phyloP scores from a whole-genome alignment of 2,888 invertebrate species.

The Seladonia tumulorum region DNA sequence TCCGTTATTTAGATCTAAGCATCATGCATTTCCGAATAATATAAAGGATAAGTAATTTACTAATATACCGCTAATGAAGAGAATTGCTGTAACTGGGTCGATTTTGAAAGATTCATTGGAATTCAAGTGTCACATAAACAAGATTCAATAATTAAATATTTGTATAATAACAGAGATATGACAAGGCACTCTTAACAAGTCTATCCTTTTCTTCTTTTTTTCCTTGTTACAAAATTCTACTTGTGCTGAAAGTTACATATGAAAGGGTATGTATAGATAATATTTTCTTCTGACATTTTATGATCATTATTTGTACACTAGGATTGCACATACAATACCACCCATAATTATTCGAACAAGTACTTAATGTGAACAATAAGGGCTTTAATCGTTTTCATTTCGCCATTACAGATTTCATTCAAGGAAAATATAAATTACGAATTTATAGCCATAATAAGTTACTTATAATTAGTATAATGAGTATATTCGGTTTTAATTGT shows the following conservation, averaged over 20 bases:
- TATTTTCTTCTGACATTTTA: constrained; percentile 19
- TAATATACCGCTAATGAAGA: constrained; percentile 40
- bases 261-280: constrained; percentile 29
- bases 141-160: constrained; percentile 48
- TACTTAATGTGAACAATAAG: not conserved
- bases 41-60: constrained; percentile 48
- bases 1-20: constrained; percentile 63
- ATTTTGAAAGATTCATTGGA: constrained; percentile 33
- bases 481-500: not conserved
- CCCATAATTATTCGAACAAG: constrained; percentile 17
- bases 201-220: constrained; percentile 38
- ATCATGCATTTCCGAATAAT: constrained; percentile 63
- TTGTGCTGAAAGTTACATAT: constrained; percentile 23
- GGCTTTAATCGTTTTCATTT: not conserved
- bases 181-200: constrained; percentile 71
- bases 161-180: constrained; percentile 55
- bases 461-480: not conserved
- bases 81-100: constrained; percentile 31
- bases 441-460: not conserved
- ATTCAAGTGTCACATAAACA: constrained; percentile 30
- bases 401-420: not conserved
- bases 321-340: not conserved
- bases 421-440: not conserved
- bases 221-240: constrained; percentile 23
- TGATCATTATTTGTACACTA: constrained; percentile 23